phyloP scores from a whole-genome alignment of 2,797 vertebrate genomes.

The Nothura maculosa region DNA sequence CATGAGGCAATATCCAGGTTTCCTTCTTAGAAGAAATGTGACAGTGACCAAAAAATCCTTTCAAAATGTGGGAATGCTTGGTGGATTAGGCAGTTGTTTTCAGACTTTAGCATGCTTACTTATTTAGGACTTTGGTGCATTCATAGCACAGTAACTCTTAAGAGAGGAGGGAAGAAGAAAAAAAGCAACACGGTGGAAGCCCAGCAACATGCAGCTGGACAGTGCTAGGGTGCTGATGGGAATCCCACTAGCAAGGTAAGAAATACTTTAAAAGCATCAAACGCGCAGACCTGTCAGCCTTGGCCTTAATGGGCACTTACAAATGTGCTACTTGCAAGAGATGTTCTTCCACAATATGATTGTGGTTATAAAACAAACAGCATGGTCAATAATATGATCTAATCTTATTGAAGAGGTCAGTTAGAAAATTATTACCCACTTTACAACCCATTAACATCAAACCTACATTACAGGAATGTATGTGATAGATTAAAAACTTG shows the following conservation, averaged over 20 bases:
- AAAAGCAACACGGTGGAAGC: not conserved
- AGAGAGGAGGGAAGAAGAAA: not conserved
- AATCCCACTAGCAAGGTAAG: slow-evolving; percentile 69
- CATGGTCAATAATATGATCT: slow-evolving; percentile 84
- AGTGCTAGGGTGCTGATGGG: slow-evolving; percentile 64
- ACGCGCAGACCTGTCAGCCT: slow-evolving; percentile 79
- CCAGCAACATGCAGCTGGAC: slow-evolving; percentile 18
- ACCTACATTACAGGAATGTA: slow-evolving; percentile 80
- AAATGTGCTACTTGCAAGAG: slow-evolving; percentile 78
- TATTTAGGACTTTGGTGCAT: not conserved
- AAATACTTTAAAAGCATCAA: slow-evolving; percentile 73
- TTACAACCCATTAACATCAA: slow-evolving; percentile 85
- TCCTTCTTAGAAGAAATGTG: not conserved
- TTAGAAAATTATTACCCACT: slow-evolving; percentile 84
- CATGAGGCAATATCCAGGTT: not conserved
- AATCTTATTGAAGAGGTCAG: slow-evolving; percentile 83
- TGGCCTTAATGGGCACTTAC: slow-evolving; percentile 81
- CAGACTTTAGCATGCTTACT: not conserved
- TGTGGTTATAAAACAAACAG: slow-evolving; percentile 84
- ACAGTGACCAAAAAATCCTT: not conserved
- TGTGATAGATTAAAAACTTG: slow-evolving; percentile 82
- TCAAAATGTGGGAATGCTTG: fast-evolving
- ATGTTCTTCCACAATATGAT: slow-evolving; percentile 81
- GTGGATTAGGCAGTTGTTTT: not conserved
- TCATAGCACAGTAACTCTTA: not conserved